Base-by-base conservation (phyloP, 1,140 invertebrate genomes). In the Nebria ingens region DNA sequence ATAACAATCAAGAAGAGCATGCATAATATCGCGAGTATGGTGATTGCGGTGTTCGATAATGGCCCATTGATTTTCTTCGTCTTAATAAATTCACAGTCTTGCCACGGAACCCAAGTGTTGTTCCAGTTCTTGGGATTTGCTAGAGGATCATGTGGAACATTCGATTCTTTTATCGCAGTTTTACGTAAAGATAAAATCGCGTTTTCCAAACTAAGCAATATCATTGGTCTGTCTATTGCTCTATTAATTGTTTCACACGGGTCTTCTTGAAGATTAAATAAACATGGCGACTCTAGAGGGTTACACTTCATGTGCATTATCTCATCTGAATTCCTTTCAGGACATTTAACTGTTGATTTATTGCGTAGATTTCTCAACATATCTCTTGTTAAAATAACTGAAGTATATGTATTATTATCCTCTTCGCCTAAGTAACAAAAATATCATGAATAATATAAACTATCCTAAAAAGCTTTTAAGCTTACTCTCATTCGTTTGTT, bases 191-290 rank as follows among this genome's bases (percentile, higher is more conserved):
- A 61, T 2, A 68, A 34, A 0, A 84, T 57, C 12, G 67, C 54
- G 15, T 71, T 60, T 61, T 79, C 64, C 20, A 87, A 56, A 13
- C 63, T 65, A 0, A 66, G 49, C 2, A 80, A 38, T 1, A 80
- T 65, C 9, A 68, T 51, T 2, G 77, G 77, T n/a, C 70, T 51
- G 0, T 62, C 40, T 0, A 63, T 54, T 6, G 80, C 81, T 20
- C 91, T 64, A 71, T 91, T 89, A 21, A 79, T 72, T 53, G 70
- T 78, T 68, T 91, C 89, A 63, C 89, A 91, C 0, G 89, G 89
- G 72, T 91, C 89, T 17, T 76, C 69, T 4, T 68, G 68, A 21
- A 91, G 74, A 62, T 91, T 80, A 67, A 84, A 92, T 0, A 91
- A 67, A 63, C 89, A 91, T 2, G 85, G 80, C 2, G 73, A 65